phyloP scores from a whole-genome alignment of 2,797 vertebrate species.

The Rhodeus uyekii region DNA sequence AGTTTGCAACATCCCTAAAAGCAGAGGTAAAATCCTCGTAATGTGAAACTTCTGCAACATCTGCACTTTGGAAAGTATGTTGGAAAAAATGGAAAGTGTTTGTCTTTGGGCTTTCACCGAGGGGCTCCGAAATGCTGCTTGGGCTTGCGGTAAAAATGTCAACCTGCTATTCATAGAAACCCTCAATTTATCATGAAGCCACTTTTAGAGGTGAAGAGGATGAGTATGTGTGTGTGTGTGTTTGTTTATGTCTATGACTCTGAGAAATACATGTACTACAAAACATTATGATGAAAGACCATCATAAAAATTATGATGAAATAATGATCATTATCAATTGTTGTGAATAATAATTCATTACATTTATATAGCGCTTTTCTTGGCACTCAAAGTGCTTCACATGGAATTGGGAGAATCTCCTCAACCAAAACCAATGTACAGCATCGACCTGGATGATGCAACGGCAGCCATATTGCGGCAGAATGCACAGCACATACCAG shows the following conservation, averaged over 20 bases:
- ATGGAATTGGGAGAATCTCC: too few relatives aligned
- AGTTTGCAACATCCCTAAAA: constrained; percentile 39
- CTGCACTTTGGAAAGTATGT: constrained; percentile 57
- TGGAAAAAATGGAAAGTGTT: constrained; percentile 50
- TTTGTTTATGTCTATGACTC: constrained; percentile 20
- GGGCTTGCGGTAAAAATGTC: constrained; percentile 70
- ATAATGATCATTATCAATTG: too few relatives aligned
- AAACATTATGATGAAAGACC: constrained; percentile 38
- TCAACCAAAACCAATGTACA: too few relatives aligned
- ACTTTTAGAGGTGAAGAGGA: constrained; percentile 42
- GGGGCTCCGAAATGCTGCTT: constrained; percentile 54
- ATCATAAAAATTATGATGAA: too few relatives aligned
- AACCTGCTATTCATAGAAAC: constrained; percentile 70
- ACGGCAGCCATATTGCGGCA: too few relatives aligned
- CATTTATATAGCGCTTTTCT: too few relatives aligned
- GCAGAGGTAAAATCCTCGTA: constrained; percentile 42
- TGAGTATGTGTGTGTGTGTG: constrained; percentile 32
- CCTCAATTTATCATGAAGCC: constrained; percentile 71
- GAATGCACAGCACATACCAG: too few relatives aligned
- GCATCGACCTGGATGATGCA: too few relatives aligned
- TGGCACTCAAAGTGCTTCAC: too few relatives aligned
- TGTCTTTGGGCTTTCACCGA: constrained; percentile 52
- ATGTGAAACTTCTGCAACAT: constrained; percentile 55
- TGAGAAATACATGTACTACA: constrained; percentile 34
- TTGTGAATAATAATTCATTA: too few relatives aligned